Evolutionary conservation across 2,113 vertebrate genomes (phyloP).

Genomic region (Fukomys damarensis): DNA sequence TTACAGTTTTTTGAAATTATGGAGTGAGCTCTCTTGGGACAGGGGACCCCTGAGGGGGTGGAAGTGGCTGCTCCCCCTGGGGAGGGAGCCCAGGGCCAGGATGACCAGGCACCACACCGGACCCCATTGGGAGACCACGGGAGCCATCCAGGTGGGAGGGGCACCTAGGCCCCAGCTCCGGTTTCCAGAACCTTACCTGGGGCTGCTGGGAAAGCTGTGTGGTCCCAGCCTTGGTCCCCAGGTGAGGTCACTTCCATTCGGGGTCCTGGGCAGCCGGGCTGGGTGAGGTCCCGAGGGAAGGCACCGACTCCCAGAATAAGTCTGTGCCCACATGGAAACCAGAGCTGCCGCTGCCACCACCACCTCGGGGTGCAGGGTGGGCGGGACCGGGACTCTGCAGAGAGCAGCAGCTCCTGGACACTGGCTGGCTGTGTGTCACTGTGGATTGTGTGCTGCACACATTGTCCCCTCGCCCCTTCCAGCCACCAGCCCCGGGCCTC

Average conservation of each 20-base stretch:
- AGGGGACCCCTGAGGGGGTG: not conserved
- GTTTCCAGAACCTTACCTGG: slow-evolving; percentile 15
- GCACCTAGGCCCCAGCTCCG: not conserved
- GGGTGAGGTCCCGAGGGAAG: not conserved
- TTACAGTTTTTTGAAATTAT: not conserved
- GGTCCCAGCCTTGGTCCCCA: too few relatives aligned
- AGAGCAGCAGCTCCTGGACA: not conserved
- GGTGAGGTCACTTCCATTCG: too few relatives aligned
- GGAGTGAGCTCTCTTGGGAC: not conserved
- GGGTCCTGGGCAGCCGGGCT: not conserved
- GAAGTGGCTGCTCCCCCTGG: fast-evolving
- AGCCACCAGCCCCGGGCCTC: not conserved
- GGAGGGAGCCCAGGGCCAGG: not conserved
- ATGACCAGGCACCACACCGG: not conserved
- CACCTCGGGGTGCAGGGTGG: not conserved
- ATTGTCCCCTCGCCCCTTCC: too few relatives aligned
- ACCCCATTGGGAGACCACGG: not conserved
- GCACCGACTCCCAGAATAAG: not conserved
- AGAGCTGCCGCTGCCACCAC: not conserved
- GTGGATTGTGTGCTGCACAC: too few relatives aligned
- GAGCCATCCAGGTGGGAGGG: not conserved
- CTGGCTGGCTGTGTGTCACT: not conserved
- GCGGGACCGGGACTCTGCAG: not conserved
- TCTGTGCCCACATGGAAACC: not conserved
- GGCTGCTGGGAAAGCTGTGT: not conserved